Base-by-base conservation (phyloP, 1,140 invertebrate species). In the Yoshiicerus persimilis region DNA sequence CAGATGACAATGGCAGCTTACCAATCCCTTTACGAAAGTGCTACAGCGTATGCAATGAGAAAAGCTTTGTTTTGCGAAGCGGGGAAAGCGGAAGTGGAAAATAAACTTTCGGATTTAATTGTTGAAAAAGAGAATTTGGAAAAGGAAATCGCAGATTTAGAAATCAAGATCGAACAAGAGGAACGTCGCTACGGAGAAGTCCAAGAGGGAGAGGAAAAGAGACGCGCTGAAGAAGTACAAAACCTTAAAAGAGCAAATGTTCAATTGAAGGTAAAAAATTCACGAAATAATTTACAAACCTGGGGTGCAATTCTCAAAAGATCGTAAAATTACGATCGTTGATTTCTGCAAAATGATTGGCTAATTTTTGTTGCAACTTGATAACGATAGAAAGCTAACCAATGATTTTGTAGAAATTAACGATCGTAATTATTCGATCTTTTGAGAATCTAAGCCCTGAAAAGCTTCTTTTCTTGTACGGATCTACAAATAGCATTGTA, bases 1-100 rank as follows among this genome's bases (percentile, higher is more conserved):
- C 94, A 96, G 89, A 99, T 99, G 96, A 99, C 98, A 0, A 96
- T 99, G 91, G 96, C 97, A 91, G 97, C 98, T 0, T 99, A 99
- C 92, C 95, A 95, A 94, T 97, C 96, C 0, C 94, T 99, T 0
- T 99, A 99, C 92, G 98, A 99, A 92, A 99, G 97, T 92, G 98
- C 98, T 87, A 97, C 99, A 86, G 98, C 98, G 6, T 99, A 99
- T 92, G 98, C 98, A 34, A 97, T 99, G 95, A 95, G 98, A 62
- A 99, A 99, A 94, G 97, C 98, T 20, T 93, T 99, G 10, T 66
- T 87, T 93, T 93, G 94, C 86, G 94, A 94, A 91, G 93, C 96
- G 93, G 95, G 95, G 0, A 96, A 96, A 91, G 93, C 94, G 86
- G 95, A 96, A 90, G 93, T 96, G 90, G 94, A 95, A 90, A 93